Evolutionary conservation across 2,797 vertebrate genomes (phyloP).

Genomic region (Tenualosa ilisha): DNA sequence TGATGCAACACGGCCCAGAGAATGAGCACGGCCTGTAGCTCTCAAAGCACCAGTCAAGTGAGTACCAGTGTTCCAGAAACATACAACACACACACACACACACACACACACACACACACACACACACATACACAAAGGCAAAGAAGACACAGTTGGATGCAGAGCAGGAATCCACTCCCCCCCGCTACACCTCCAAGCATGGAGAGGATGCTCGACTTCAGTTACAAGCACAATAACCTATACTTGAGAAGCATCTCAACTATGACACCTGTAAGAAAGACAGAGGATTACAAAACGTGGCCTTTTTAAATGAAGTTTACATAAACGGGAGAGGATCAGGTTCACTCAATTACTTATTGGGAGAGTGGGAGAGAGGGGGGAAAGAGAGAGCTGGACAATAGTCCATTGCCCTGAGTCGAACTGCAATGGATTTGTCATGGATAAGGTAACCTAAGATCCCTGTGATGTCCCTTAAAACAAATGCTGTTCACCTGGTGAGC

Average conservation of each 20-base stretch:
- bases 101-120: slow-evolving; percentile 9
- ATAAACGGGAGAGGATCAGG: slow-evolving; percentile 6
- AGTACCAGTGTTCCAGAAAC: not conserved
- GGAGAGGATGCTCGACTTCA: slow-evolving; percentile 1
- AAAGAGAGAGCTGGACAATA: not conserved
- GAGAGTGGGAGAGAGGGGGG: not conserved
- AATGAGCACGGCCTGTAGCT: slow-evolving; percentile 7
- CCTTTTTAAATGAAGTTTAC: slow-evolving; percentile 20
- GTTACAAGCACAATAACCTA: slow-evolving; percentile 9
- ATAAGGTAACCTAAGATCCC: slow-evolving; percentile 7
- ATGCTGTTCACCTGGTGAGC: slow-evolving; percentile 2
- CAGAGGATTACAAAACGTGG: slow-evolving; percentile 4
- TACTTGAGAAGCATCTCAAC: slow-evolving; percentile 13
- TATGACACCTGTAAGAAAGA: slow-evolving; percentile 11
- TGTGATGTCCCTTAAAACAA: slow-evolving; percentile 10
- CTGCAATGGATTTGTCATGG: slow-evolving; percentile 1
- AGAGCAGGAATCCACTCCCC: not conserved
- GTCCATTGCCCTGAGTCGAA: not conserved
- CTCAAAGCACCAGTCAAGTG: slow-evolving; percentile 12
- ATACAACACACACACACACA: slow-evolving; percentile 12
- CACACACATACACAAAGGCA: slow-evolving; percentile 12
- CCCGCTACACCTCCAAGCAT: not conserved
- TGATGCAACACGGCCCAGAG: slow-evolving; percentile 9
- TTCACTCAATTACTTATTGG: slow-evolving; percentile 15
- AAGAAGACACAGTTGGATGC: slow-evolving; percentile 10